Evolutionary conservation across 1,140 invertebrate species (phyloP), one percentile per base, ranked within the genome.

Genomic region (Asobara japonica): DNA sequence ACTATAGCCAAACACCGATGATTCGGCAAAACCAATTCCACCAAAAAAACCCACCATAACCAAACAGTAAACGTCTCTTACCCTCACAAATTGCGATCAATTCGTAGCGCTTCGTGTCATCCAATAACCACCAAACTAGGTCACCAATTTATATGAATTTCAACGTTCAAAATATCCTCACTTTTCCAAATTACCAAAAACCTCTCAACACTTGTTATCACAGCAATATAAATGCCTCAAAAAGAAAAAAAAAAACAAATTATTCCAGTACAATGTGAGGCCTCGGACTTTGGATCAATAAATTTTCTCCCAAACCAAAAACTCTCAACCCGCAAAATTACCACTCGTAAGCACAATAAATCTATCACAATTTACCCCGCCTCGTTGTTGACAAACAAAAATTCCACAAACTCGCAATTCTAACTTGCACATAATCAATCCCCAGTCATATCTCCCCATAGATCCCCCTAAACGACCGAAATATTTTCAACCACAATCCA

Each of bases 161-260:
- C 2, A 56, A 56, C 51, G 22, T 56, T 25, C 18, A 56, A 56
- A 56, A 56, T 56, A 56, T 56, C 13, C 18, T 56, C 25, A 18
- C 1, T 18, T 22, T 25, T 56, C 25, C 20, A 56, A 18, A 22
- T 25, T 56, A 16, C n/a, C 7, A 13, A 38, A 13, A 38, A 2
- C 2, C 10, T 38, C n/a, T 45, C 1, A 25, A 56, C 51, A 56
- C 51, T 56, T 56, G 22, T 56, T 56, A 56, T 56, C 51, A 56
- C 51, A 56, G 51, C 51, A 56, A 56, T 18, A 27, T 10, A 56
- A 27, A 56, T 56, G 51, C 51, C 51, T 25, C 51, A 13, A 51
- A 3, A 18, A 3, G 16, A 51, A 20, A 13, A 22, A 51, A 5
- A 3, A 7, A 51, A 20, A 22, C 2, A 51, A n/a, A n/a, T n/a